Conservation (phyloP, 1,140 invertebrate genomes). For the Drosophila ananassae region DNA sequence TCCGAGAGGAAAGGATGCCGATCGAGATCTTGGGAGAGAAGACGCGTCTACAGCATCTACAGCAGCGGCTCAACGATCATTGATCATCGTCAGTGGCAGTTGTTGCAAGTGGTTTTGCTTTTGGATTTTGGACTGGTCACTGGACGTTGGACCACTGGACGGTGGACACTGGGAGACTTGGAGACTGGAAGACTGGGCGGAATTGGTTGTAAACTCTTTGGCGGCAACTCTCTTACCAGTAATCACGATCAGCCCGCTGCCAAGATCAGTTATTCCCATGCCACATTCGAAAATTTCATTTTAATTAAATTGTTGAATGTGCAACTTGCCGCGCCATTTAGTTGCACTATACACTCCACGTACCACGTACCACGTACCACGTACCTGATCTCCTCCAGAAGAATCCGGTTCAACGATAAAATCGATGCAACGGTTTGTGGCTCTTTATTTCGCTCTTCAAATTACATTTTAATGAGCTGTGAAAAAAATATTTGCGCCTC, state of each 20-base stretch:
- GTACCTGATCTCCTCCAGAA: neutral
- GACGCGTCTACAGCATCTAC: constrained; percentile 12
- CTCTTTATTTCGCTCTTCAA: constrained; percentile 65
- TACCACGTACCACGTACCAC: neutral
- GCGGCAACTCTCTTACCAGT: constrained; percentile 40
- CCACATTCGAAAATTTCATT: constrained; percentile 77
- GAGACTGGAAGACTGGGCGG: neutral
- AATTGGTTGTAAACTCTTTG: constrained; percentile 52
- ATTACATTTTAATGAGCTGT: constrained; percentile 83
- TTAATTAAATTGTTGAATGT: constrained; percentile 82
- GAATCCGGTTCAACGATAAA: constrained; percentile 47
- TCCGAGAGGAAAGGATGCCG: constrained; percentile 16
- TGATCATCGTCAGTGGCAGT: constrained; percentile 71
- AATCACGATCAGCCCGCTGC: constrained; percentile 64
- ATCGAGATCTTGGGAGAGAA: constrained; percentile 61
- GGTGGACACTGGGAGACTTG: neutral
- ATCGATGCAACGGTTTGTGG: constrained; percentile 76
- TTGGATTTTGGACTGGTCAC: neutral
- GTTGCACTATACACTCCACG: constrained; percentile 8
- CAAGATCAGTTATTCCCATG: constrained; percentile 50
- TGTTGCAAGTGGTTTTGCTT: constrained; percentile 11
- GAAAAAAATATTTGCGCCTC: constrained; percentile 74
- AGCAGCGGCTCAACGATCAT: constrained; percentile 59
- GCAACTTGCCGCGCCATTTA: constrained; percentile 60
- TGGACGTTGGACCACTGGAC: neutral